phyloP scores from a whole-genome alignment of 2,113 vertebrate species.

The Dasypus novemcinctus region DNA sequence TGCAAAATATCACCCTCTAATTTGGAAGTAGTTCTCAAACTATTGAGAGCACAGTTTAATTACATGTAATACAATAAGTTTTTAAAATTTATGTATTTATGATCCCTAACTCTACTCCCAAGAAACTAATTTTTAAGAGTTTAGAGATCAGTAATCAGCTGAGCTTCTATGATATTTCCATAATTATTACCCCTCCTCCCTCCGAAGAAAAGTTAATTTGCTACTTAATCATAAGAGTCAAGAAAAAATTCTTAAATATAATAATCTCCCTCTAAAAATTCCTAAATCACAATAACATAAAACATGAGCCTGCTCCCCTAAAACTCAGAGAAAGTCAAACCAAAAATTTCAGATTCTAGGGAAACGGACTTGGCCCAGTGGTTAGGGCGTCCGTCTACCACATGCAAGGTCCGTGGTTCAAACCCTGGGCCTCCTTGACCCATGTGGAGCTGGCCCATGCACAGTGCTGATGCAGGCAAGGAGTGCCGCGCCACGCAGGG shows the following conservation, averaged over 20 bases:
- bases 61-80: conserved; percentile 38
- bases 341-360: neutral
- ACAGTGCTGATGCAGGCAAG: no score
- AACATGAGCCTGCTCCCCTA: neutral
- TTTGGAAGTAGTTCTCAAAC: conserved; percentile 6
- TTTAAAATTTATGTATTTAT: neutral
- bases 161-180: neutral
- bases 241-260: neutral
- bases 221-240: neutral
- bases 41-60: conserved; percentile 32
- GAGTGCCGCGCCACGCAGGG: no score
- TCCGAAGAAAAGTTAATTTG: neutral
- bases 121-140: no score
- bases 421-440: no score
- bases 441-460: no score
- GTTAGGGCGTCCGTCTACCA: no score
- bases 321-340: conserved; percentile 7
- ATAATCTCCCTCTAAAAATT: conserved; percentile 4
- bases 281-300: neutral
- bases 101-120: neutral
- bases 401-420: no score
- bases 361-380: no score
- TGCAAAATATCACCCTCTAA: neutral
- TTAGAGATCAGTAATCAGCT: no score
- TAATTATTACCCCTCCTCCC: neutral